Evolutionary conservation across 2,797 vertebrate species (phyloP).

Genomic region (Enteromius trimaculatus): DNA sequence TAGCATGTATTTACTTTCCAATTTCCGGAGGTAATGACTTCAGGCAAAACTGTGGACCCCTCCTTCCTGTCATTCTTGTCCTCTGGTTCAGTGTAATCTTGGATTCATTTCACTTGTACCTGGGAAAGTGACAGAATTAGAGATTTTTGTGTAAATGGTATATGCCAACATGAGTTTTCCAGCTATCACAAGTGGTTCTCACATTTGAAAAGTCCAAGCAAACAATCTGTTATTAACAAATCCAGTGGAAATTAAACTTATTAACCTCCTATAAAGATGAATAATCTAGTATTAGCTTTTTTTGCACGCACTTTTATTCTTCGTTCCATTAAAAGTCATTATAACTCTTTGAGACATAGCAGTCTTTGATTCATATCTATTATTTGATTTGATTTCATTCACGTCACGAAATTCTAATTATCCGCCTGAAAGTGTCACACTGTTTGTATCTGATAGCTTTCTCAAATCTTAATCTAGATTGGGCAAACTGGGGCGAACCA

Average conservation of each 20-base stretch:
- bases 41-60: neutral
- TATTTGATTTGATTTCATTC: slow-evolving; percentile 9
- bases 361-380: neutral
- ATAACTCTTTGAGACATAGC: neutral
- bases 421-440: slow-evolving; percentile 2
- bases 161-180: neutral
- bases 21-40: slow-evolving; percentile 65
- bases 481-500: slow-evolving; percentile 44
- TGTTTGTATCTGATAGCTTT: slow-evolving; percentile 19
- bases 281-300: neutral
- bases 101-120: neutral
- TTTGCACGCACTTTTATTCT: neutral
- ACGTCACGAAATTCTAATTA: neutral
- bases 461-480: slow-evolving; percentile 37
- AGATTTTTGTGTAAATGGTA: neutral
- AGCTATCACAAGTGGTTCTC: neutral
- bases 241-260: neutral
- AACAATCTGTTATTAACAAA: slow-evolving; percentile 1
- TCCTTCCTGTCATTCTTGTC: slow-evolving; percentile 26
- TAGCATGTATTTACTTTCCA: slow-evolving; percentile 68
- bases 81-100: neutral
- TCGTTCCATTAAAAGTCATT: slow-evolving; percentile 3
- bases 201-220: slow-evolving; percentile 9
- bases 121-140: neutral
- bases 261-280: neutral